Percentiles rank a stretch among this genome's conserved stretches.
Evolutionary conservation across 1,140 invertebrate species (phyloP).

Genomic region (Chironomus tepperi): DNA sequence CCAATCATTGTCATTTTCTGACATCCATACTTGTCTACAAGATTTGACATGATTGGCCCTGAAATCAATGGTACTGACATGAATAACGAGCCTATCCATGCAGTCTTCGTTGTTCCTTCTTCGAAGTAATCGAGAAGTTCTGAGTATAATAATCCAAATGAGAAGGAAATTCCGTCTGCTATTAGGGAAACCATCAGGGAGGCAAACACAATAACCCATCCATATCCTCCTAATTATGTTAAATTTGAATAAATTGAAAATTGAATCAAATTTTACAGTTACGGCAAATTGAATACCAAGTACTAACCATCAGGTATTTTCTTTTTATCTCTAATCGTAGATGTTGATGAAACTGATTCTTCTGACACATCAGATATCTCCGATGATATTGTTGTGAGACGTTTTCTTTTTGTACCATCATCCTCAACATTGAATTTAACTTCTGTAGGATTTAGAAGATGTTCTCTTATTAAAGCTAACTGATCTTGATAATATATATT

Average conservation of each 20-base stretch:
- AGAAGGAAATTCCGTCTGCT: constrained; percentile 92
- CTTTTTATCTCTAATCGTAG: constrained; percentile 35
- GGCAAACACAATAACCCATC: constrained; percentile 81
- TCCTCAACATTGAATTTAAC: not conserved
- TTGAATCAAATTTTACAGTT: too few relatives aligned
- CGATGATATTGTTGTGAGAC: constrained; percentile 34
- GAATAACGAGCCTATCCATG: constrained; percentile 81
- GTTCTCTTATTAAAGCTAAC: not conserved
- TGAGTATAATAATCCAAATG: constrained; percentile 81
- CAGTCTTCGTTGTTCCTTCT: constrained; percentile 70
- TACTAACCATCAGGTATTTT: constrained; percentile 36
- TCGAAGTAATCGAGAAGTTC: constrained; percentile 80
- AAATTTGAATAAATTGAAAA: too few relatives aligned
- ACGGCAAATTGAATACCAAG: too few relatives aligned
- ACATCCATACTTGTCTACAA: constrained; percentile 84
- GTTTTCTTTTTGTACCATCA: constrained; percentile 29
- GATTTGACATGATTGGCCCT: constrained; percentile 75
- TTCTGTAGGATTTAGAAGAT: constrained; percentile 5
- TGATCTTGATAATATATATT: not conserved
- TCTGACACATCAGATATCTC: constrained; percentile 32
- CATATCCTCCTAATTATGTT: constrained; percentile 37
- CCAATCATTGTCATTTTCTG: constrained; percentile 73
- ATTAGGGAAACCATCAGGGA: constrained; percentile 82
- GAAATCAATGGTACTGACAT: constrained; percentile 79
- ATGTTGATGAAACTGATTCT: constrained; percentile 34